Evolutionary conservation across 2,113 vertebrate genomes (phyloP), one percentile per base, ranked within the genome.

Genomic region (Ahaetulla prasina): DNA sequence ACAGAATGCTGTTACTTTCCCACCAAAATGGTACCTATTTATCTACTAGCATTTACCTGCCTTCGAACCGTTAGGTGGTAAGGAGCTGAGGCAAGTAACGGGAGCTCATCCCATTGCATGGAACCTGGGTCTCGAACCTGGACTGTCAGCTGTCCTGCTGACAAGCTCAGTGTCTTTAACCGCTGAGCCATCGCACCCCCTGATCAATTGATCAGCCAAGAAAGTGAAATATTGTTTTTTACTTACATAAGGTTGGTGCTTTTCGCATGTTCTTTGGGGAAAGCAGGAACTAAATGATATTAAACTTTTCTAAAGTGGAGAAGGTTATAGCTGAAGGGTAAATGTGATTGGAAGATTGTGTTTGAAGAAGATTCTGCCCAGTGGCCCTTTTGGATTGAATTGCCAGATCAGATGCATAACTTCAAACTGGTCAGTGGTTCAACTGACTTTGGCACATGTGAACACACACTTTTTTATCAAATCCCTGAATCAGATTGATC

Each of bases 171-270:
- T n/a, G 60, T n/a, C 12, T n/a, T 14, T 68, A n/a, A 16, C 30
- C 12, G 0, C 60, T n/a, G 60, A 68, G 30, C 27, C 60, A 63
- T n/a, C 3, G 1, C 11, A n/a, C 11, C 60, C 11, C 60, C 60
- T 25, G 53, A 35, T 25, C 14, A 7, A n/a, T 27, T 89, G 89
- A 87, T 91, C 35, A 22, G 53, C 91, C 93, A 43, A 52, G n/a
- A 63, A 90, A 87, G 39, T 91, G 1, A 90, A 93, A 91, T 49
- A n/a, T 27, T 90, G 53, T 11, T 43, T 93, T 52, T 80, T 93
- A 52, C 30, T 93, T 87, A 60, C 90, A 95, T 85, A 91, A 84
- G 80, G 88, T 55, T 14, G 35, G 55, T 27, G 9, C 25, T 27
- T 25, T 16, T 47, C 0, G 1, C 1, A 16, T 30, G 14, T 84